Evolutionary conservation across 1,140 invertebrate genomes (phyloP), one percentile per base, ranked within the genome.

Genomic region (Scaptomyza montana): DNA sequence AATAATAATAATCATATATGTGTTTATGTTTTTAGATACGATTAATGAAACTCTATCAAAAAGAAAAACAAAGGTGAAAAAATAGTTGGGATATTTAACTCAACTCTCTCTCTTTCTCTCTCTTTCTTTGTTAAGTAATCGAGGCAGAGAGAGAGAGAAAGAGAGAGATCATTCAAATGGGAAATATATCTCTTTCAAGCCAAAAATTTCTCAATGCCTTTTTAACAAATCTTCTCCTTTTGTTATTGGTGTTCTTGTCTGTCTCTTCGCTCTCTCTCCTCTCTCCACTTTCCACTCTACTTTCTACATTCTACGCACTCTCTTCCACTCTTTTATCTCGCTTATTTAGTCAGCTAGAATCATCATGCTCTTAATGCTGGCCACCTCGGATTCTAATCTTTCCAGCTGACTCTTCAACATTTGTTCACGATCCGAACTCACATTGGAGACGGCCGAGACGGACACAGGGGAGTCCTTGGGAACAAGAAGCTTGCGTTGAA

Each of bases 311-410:
- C n/a, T n/a, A n/a, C n/a, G n/a, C n/a, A n/a, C n/a, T n/a, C n/a
- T n/a, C n/a, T n/a, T n/a, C n/a, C 3, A n/a, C 8, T 19, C 28
- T 19, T 21, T 78, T 77, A 75, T 87, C 84, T 76, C 7, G 1
- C 8, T 43, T 3, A 54, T 36, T 43, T 77, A 87, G 13, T 91
- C 90, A 0, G 73, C 71, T 67, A 93, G 93, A 55, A 93, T 93
- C 81, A 95, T 94, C 91, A 96, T 94, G 66, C 95, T 95, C 89
- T 98, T 97, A 0, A 99, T 94, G 70, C 95, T 96, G n/a, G 97
- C 97, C 45, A 99, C 97, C 92, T 99, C 98, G 1, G 96, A 96
- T 8, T 97, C 97, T 4, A 99, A 94, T 62, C 96, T 94, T 59
- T 97, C 96, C 74, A 99, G 93, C 92, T 98, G 96, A 1, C 95